Conservation (phyloP, 2,888 invertebrate species). For the Lepidocyrtoides sp. region DNA sequence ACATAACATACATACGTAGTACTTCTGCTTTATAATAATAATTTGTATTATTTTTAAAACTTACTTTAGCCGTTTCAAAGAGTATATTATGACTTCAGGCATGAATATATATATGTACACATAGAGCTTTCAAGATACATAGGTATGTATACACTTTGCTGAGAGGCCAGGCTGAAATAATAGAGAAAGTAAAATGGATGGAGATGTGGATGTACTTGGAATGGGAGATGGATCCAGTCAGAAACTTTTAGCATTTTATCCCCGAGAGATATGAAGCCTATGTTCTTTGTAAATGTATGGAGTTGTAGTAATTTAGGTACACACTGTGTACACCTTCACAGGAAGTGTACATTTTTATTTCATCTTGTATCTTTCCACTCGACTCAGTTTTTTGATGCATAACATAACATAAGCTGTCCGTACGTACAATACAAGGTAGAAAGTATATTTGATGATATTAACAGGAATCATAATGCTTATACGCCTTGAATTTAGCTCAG, state of each 20-base stretch:
- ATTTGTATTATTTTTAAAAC: background rate
- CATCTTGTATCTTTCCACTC: background rate
- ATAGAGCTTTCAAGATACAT: background rate
- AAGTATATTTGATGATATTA: background rate
- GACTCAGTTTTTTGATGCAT: background rate
- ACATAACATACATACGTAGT: background rate
- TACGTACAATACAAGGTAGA: background rate
- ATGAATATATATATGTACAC: background rate
- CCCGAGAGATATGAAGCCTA: slow-evolving; percentile 28
- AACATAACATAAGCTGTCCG: background rate
- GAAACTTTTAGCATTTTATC: slow-evolving; percentile 34
- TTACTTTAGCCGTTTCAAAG: background rate
- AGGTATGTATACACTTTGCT: background rate
- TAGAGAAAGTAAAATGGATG: background rate
- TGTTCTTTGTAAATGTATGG: slow-evolving; percentile 21
- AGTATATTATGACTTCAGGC: slow-evolving; percentile 23
- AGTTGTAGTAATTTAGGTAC: background rate
- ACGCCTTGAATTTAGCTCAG: background rate
- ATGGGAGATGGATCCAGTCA: slow-evolving; percentile 31
- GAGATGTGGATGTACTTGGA: background rate
- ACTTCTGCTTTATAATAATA: background rate
- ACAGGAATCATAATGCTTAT: background rate
- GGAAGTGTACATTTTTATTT: background rate
- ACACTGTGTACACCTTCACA: background rate
- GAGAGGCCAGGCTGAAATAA: background rate